Evolutionary conservation across 2,888 invertebrate genomes (phyloP).

Genomic region (Galerucella pusilla): DNA sequence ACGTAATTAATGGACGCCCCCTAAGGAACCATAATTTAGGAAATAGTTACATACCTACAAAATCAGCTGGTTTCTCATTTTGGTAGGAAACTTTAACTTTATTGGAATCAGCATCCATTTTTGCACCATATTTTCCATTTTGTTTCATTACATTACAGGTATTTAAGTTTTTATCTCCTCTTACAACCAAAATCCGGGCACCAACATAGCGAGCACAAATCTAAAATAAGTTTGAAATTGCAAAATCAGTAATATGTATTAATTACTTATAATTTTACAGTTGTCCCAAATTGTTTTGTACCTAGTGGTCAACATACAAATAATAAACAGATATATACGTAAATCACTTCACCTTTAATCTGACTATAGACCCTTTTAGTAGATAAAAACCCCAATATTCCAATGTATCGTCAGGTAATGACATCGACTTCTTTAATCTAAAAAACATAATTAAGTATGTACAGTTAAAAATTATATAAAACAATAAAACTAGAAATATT

Average conservation of each 20-base stretch:
- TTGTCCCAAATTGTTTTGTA: neutral
- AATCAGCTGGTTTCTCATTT: slow-evolving; percentile 70
- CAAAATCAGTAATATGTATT: neutral
- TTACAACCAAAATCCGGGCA: slow-evolving; percentile 82
- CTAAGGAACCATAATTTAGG: neutral
- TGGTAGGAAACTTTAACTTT: slow-evolving; percentile 65
- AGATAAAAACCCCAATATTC: slow-evolving; percentile 92
- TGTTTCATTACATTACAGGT: slow-evolving; percentile 83
- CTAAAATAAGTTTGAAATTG: slow-evolving; percentile 25
- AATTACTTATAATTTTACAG: neutral
- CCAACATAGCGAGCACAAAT: slow-evolving; percentile 85
- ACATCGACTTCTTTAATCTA: slow-evolving; percentile 81
- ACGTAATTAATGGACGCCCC: no score
- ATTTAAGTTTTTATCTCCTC: slow-evolving; percentile 80
- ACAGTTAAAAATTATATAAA: neutral
- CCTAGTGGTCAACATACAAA: neutral
- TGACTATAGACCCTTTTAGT: slow-evolving; percentile 80
- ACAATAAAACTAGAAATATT: neutral
- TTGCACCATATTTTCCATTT: slow-evolving; percentile 73
- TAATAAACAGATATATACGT: neutral
- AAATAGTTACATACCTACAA: slow-evolving; percentile 53
- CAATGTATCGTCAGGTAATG: slow-evolving; percentile 83
- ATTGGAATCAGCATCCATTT: slow-evolving; percentile 69
- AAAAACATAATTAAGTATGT: neutral
- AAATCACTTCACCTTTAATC: slow-evolving; percentile 67